Evolutionary conservation across 1,140 invertebrate species (phyloP), one percentile per base, ranked within the genome.

Genomic region (Anoplolepis gracilipes): DNA sequence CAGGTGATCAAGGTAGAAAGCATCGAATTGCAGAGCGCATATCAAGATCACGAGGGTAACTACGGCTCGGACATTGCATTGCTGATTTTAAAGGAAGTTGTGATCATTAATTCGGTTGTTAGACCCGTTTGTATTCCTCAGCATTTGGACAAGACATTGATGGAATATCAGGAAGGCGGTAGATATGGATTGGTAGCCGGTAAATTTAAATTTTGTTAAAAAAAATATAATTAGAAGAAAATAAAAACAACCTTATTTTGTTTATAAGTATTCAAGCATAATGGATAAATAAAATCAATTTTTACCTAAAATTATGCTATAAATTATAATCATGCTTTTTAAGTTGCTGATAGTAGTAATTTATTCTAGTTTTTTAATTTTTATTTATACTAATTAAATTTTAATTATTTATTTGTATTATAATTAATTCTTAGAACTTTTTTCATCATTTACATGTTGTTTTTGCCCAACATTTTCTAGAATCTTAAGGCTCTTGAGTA

Each of bases 31-130:
- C 94, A 94, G 28, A 86, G 89, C 30, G 86, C 92, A 0, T 95
- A 95, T 90, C 92, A 94, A 65, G 95, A 95, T 89, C 87, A 92
- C 46, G 91, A 93, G 55, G 94, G 94, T 69, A 95, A 95, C 69
- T 95, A 95, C 77, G 94, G 92, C 7, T 95, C 95, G 13, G 95
- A 95, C 84, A 85, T 95, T 16, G 94, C 95, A n/a, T 77, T 95
- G 30, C 49, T 95, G 3, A 86, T 95, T 67, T 84, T 95, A 22
- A 85, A 91, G 22, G 76, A 70, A 61, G 75, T 91, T 8, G 94
- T 92, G 7, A 13, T 82, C 8, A 90, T 95, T 2, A 89, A 90
- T 49, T 42, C 86, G 1, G 39, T 69, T 46, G 91, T 95, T 19
- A 88, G 78, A 72, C 95, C 95, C 1, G 93, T 91, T 59, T 95